Evolutionary conservation across 2,113 vertebrate species (phyloP).

Genomic region (Sminthopsis crassicaudata): DNA sequence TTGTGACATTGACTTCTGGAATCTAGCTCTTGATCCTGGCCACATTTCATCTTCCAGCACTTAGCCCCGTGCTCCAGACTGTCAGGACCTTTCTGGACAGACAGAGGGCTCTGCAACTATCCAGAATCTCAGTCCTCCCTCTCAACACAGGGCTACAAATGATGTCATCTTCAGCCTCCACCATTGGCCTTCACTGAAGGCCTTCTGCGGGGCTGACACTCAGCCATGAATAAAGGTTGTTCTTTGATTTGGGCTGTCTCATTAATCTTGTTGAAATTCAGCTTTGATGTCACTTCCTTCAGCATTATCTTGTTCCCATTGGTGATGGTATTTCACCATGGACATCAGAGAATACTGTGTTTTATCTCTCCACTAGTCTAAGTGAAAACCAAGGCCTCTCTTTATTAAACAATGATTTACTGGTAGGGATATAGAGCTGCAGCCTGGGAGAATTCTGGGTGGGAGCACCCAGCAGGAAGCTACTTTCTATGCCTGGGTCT

Average conservation of each 20-base stretch:
- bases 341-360: not conserved
- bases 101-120: not conserved
- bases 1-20: not conserved
- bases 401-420: not conserved
- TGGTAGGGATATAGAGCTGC: too few relatives aligned
- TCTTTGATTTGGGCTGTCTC: not conserved
- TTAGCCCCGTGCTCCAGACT: not conserved
- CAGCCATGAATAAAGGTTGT: not conserved
- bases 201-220: not conserved
- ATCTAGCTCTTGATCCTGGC: not conserved
- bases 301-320: not conserved
- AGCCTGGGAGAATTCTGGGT: too few relatives aligned
- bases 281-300: not conserved
- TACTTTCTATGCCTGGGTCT: too few relatives aligned
- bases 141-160: not conserved
- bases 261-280: not conserved
- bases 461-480: too few relatives aligned
- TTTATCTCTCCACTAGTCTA: not conserved
- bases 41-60: not conserved
- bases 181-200: too few relatives aligned
- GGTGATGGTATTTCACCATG: not conserved
- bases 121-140: not conserved
- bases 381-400: not conserved
- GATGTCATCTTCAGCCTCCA: not conserved
- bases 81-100: not conserved